Conservation (phyloP, 92 coral and sea anemone genomes). For the Zoanthus gigantus region DNA sequence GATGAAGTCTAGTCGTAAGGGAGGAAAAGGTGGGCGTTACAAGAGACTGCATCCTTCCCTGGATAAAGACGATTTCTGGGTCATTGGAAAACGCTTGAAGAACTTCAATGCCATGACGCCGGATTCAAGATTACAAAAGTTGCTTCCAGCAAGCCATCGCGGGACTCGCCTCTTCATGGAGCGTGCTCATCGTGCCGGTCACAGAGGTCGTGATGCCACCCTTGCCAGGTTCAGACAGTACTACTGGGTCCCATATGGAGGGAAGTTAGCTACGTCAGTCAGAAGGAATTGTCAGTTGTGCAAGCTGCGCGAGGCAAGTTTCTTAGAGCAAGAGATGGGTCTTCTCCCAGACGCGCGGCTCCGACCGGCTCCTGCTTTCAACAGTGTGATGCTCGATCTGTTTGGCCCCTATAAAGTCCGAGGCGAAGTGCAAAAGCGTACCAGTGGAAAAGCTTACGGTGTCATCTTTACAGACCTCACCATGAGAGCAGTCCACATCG, state of each 20-base stretch:
- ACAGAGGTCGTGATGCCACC: constrained; percentile 49
- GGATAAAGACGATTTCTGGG: constrained; percentile 22
- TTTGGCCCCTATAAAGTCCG: constrained; percentile 32
- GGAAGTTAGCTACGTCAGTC: too few species aligned
- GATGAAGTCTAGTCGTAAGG: neutral
- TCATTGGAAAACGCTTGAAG: constrained; percentile 58
- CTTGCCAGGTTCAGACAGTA: constrained; percentile 42
- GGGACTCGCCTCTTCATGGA: constrained; percentile 71
- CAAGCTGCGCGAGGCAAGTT: constrained; percentile 32
- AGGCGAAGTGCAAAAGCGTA: constrained; percentile 22
- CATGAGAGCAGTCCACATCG: too few species aligned
- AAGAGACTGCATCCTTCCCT: neutral
- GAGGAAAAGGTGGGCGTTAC: neutral
- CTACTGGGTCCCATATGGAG: too few species aligned
- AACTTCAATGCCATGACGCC: constrained; percentile 36
- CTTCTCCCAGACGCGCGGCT: neutral
- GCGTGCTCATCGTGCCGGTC: constrained; percentile 57
- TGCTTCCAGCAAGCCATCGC: constrained; percentile 58
- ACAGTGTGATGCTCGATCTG: constrained; percentile 18
- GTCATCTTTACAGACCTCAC: too few species aligned
- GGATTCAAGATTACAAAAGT: too few species aligned
- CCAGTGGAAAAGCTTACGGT: too few species aligned
- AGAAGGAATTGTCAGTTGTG: constrained; percentile 32
- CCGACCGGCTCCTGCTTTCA: too few species aligned
- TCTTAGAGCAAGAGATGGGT: constrained; percentile 55